These are phyloP conservation scores for Ophion obscuratus DNA, from an alignment of 2,888 invertebrate species.

Conservation along the genomic window DNA sequence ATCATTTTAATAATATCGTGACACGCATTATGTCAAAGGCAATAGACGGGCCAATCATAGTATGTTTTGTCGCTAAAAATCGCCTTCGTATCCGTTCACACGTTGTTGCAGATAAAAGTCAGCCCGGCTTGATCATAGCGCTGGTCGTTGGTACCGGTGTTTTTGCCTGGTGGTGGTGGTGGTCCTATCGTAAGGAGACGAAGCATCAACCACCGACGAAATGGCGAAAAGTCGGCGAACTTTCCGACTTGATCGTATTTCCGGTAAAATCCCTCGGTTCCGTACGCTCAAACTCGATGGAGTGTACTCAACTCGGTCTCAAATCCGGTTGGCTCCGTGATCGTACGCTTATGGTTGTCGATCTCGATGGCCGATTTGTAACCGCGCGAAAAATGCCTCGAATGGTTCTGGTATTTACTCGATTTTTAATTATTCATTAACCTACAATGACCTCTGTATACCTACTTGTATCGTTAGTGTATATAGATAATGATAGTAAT, in stretches of 20 bases:
- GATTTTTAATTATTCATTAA: background rate
- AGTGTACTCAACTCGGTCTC: slow-evolving; percentile 86
- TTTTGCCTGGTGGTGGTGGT: slow-evolving; percentile 75
- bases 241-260: slow-evolving; percentile 85
- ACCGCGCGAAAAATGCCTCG: slow-evolving; percentile 86
- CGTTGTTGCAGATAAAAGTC: slow-evolving; percentile 73
- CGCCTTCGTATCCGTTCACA: background rate
- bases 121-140: slow-evolving; percentile 77
- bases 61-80: background rate
- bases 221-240: slow-evolving; percentile 87
- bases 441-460: too few species aligned
- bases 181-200: slow-evolving; percentile 68
- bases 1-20: too few species aligned
- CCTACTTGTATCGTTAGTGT: background rate
- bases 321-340: slow-evolving; percentile 86
- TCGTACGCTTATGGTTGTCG: slow-evolving; percentile 87
- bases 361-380: slow-evolving; percentile 86
- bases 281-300: slow-evolving; percentile 84
- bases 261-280: slow-evolving; percentile 87
- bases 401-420: slow-evolving; percentile 83
- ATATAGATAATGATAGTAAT: background rate
- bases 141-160: slow-evolving; percentile 78
- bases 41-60: too few species aligned
- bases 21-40: too few species aligned
- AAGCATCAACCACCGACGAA: slow-evolving; percentile 82